Conservation (phyloP, 2,113 vertebrate species). For the Tupaia tana region DNA sequence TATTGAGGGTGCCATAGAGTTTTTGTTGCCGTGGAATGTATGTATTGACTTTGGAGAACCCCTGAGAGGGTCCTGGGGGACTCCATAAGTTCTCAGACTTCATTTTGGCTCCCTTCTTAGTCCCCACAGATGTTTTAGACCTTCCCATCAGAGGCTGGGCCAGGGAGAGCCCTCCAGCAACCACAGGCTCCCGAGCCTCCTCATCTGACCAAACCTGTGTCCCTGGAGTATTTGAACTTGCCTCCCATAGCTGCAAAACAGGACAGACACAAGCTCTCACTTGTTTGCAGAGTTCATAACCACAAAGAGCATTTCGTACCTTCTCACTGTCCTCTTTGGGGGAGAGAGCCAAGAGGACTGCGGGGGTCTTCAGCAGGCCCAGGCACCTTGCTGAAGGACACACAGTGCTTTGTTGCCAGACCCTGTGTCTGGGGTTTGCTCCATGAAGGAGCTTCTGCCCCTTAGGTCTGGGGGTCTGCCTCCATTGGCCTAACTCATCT, state of each 20-base stretch:
- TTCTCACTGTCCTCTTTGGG: background rate
- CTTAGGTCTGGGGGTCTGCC: background rate
- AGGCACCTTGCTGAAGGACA: background rate
- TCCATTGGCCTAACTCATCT: background rate
- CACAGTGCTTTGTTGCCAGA: background rate
- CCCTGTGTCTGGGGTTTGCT: background rate
- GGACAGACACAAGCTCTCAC: accelerated
- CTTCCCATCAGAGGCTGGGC: background rate
- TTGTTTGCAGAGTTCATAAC: background rate
- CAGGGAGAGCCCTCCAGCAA: background rate
- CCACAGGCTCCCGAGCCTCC: background rate
- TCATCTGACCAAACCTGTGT: background rate
- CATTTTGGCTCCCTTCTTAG: background rate
- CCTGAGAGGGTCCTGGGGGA: background rate
- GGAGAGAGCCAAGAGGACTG: background rate
- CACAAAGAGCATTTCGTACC: background rate
- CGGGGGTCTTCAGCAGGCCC: background rate
- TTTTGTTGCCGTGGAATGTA: background rate
- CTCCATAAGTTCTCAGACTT: background rate
- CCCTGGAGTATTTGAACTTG: background rate
- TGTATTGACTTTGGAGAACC: background rate
- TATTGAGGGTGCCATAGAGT: background rate
- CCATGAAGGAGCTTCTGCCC: background rate
- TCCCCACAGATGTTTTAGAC: background rate
- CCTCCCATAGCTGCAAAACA: background rate